Evolutionary conservation across 1,140 invertebrate species (phyloP), one percentile per base, ranked within the genome.

Genomic region (Papilio dardanus): DNA sequence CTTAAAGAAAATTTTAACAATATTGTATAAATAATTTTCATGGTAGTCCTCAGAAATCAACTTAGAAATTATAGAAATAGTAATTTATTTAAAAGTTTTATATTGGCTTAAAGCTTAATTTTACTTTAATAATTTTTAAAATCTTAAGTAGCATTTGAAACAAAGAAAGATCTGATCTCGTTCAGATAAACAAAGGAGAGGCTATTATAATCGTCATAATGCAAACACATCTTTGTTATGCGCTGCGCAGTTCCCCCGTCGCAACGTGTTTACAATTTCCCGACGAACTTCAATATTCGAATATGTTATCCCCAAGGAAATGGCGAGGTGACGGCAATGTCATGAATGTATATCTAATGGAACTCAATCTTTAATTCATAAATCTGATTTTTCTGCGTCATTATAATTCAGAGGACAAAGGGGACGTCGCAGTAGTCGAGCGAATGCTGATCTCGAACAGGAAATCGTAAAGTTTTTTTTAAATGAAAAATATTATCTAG

Each of bases 291-390:
- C 78, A 77, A 79, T 81, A 75, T 80, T 78, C 74, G 84, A 83
- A 85, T 85, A 82, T 69, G 82, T 87, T 83, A 81, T 81, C 68
- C 77, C 76, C 77, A 79, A 74, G 77, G 76, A 76, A 77, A 76
- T 76, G 77, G 75, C 77, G 74, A 77, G 42, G 40, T 71, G 40
- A 71, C 76, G 76, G 21, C 54, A 62, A 62, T 62, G 54, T 79
- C 76, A 79, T 80, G 83, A 84, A 84, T 84, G 78, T 74, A 82
- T 81, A 82, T 77, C 75, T 75, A 78, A 78, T 80, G 69, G 78
- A 76, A 78, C 78, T 78, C 76, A 19, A 87, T 85, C 76, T 84
- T 78, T 84, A 83, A 87, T 84, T 84, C 82, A 85, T 82, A 77
- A 76, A 78, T 77, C 40, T 73, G 42, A 68, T 68, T 81, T 79